Evolutionary conservation across 2,888 invertebrate genomes (phyloP), one percentile per base, ranked within the genome.

Genomic region (Phyllotreta cruciferae): DNA sequence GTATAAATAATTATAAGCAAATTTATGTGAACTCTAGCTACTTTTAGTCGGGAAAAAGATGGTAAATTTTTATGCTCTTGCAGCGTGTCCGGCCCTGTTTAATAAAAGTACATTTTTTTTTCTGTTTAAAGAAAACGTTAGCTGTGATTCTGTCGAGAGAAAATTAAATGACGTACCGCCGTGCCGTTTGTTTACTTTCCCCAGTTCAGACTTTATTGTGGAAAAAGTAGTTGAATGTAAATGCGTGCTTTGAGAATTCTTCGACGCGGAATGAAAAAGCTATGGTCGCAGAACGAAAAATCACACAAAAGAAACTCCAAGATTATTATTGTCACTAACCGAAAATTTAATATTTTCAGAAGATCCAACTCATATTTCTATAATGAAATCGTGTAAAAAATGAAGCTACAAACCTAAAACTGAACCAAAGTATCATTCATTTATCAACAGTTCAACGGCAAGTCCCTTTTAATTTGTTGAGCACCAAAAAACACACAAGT

Each of bases 351-450:
- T 14, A 44, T n/a, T 44, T 7, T 7, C 4, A 44, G 24, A 44
- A 44, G 24, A 44, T 14, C 24, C 44, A n/a, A n/a, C n/a, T n/a
- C n/a, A n/a, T n/a, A n/a, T n/a, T n/a, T n/a, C n/a, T n/a, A n/a
- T n/a, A n/a, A n/a, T n/a, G n/a, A n/a, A n/a, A n/a, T n/a, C n/a
- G n/a, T n/a, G n/a, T n/a, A n/a, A n/a, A n/a, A n/a, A n/a, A n/a
- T n/a, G n/a, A n/a, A n/a, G n/a, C 24, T 52, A 60, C 60, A 39
- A 34, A 64, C 64, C 58, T 50, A 5, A 45, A 8, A 56, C 7
- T 11, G 39, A 42, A 6, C 49, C 47, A 50, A 45, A 3, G 37
- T 41, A 34, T 36, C 38, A 50, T 10, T 36, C 8, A 24, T 11
- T 41, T 9, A 6, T 11, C 35, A 11, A 13, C 39, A 50, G 7